A percentile compares a stretch with the other conserved stretches of the same genome.
These are phyloP conservation scores for Dyspetes luteomarginatus DNA, from an alignment of 2,888 invertebrate species.

Conservation along the genomic window DNA sequence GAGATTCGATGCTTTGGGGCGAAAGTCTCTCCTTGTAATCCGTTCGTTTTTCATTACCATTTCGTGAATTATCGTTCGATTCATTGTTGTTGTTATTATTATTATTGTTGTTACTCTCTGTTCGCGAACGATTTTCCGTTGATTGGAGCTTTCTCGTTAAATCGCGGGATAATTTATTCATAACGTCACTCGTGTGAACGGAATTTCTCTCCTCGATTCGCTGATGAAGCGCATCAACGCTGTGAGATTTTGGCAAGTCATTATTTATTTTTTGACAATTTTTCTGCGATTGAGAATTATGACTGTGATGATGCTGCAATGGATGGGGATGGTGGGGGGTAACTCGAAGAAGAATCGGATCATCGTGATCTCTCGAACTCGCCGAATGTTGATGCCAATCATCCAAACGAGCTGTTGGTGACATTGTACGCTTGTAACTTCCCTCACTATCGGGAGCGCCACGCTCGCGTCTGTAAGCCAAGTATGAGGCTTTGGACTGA, in stretches of 20 bases:
- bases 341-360: constrained; percentile 80
- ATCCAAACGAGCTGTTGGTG: constrained; percentile 85
- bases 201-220: constrained; percentile 75
- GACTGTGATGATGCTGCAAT: constrained; percentile 66
- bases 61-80: constrained; percentile 67
- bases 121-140: constrained; percentile 73
- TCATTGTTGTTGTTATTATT: constrained; percentile 72
- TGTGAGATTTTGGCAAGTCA: constrained; percentile 78
- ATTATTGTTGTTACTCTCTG: constrained; percentile 75
- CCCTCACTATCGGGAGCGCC: constrained; percentile 89
- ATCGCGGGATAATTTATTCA: constrained; percentile 84
- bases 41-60: constrained; percentile 67
- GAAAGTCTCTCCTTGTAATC: constrained; percentile 74
- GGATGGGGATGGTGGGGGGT: constrained; percentile 74
- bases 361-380: constrained; percentile 74
- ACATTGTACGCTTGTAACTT: constrained; percentile 90
- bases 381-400: constrained; percentile 75
- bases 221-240: constrained; percentile 79
- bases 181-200: constrained; percentile 83
- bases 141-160: constrained; percentile 82
- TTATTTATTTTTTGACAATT: constrained; percentile 61
- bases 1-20: constrained; percentile 78
- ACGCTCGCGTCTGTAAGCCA: constrained; percentile 89
- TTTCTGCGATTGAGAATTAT: constrained; percentile 62
- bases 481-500: constrained; percentile 91